phyloP scores from a whole-genome alignment of 92 coral and sea anemone genomes.

The Pocillopora grandis region DNA sequence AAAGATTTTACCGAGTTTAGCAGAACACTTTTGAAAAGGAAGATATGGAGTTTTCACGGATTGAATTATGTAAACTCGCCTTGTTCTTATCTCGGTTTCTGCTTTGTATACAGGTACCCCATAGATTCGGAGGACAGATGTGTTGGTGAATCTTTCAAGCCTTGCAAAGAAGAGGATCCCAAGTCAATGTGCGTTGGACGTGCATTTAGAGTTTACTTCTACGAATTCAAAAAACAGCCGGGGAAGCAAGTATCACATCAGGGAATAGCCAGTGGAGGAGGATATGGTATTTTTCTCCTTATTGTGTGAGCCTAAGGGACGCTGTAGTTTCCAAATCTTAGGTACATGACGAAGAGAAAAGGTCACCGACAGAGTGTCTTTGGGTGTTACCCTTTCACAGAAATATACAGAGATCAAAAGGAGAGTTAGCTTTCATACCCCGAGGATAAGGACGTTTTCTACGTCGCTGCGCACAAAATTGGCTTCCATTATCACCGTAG shows the following conservation, averaged over 20 bases:
- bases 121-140: constrained; percentile 15
- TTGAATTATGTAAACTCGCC: no score
- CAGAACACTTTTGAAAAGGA: background rate
- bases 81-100: no score
- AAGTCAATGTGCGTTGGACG: constrained; percentile 38
- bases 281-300: constrained; percentile 19
- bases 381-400: no score
- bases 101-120: constrained; percentile 29
- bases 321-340: no score
- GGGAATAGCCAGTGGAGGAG: constrained; percentile 2
- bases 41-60: background rate
- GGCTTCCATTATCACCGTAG: no score
- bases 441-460: no score
- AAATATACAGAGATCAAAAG: no score
- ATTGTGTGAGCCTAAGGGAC: background rate
- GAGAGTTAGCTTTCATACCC: no score
- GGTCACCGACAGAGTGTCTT: no score
- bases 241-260: background rate
- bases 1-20: no score
- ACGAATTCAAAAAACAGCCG: background rate
- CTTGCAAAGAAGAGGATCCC: constrained; percentile 15
- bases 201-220: constrained; percentile 44
- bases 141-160: constrained; percentile 45
- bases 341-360: no score
- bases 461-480: no score